Evolutionary conservation across 2,113 vertebrate species (phyloP), one percentile per base, ranked within the genome.

Genomic region (Micronycteris hirsuta): DNA sequence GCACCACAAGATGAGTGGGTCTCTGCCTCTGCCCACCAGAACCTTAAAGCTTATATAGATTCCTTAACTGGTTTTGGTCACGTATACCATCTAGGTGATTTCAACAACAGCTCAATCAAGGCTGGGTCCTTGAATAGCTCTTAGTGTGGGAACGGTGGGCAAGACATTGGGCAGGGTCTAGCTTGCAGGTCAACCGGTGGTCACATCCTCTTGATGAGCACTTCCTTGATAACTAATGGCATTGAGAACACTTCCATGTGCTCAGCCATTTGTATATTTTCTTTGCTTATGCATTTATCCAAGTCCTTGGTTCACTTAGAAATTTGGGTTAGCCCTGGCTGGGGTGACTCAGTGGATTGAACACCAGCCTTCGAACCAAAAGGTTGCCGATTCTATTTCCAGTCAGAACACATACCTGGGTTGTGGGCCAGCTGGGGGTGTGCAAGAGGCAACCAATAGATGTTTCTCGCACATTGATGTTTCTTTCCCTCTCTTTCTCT

Each of bases 181-280:
- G 24, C 47, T 67, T 19, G 52, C 26, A 20, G 47, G 22, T 86
- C 47, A 31, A 20, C 24, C 3, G 33, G 45, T 7, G 5, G 83
- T 49, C 33, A 36, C 63, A 65, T 14, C 33, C 36, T 85, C 14
- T 52, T 36, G 22, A 31, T 28, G 58, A 85, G 38, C 26, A 19
- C 4, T 49, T 58, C 12, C 33, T 6, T 14, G 24, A 2, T 14
- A n/a, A 10, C 22, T 41, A 0, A 14, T 11, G 20, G 7, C 11
- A 38, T 3, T 43, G 43, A 26, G 22, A 5, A 56, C 20, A 11
- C 19, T 56, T 14, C 16, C 26, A 13, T 22, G 6, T 24, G n/a
- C 24, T n/a, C 19, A 36, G 26, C 19, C n/a, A 5, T 71, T 87
- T 5, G 11, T 43, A 12, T 1, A 16, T 26, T 70, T 80, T 86